phyloP scores from a whole-genome alignment of 2,113 vertebrate species.

The Malurus elegans region DNA sequence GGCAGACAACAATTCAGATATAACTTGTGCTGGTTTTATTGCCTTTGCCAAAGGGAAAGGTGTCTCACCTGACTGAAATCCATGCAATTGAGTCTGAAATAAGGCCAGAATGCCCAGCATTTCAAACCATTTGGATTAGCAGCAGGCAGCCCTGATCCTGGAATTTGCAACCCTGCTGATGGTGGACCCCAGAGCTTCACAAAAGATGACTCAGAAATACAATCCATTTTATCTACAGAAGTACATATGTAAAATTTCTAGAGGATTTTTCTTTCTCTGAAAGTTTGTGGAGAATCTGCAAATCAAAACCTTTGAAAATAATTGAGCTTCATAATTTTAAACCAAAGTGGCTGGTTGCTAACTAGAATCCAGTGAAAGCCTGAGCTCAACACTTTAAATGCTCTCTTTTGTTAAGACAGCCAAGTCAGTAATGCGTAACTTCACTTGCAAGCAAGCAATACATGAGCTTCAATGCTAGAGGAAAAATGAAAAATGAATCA shows the following conservation, averaged over 20 bases:
- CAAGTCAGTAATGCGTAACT: not conserved
- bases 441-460: not conserved
- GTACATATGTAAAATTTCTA: not conserved
- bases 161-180: not conserved
- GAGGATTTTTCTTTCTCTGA: not conserved
- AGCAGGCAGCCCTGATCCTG: not conserved
- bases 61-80: not conserved
- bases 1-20: not conserved
- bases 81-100: not conserved
- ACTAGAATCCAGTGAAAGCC: not conserved
- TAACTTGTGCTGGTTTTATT: not conserved
- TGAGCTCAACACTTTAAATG: not conserved
- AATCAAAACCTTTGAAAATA: not conserved
- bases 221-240: not conserved
- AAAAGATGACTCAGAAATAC: not conserved
- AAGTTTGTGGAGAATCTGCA: not conserved
- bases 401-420: not conserved
- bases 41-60: not conserved
- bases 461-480: not conserved
- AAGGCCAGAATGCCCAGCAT: not conserved
- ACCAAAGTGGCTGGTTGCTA: not conserved
- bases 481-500: slow-evolving; percentile 27
- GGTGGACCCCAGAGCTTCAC: not conserved
- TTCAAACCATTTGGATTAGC: not conserved
- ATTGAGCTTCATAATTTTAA: not conserved